Conservation (phyloP, 2,113 vertebrate genomes). For the Cavia aperea region DNA sequence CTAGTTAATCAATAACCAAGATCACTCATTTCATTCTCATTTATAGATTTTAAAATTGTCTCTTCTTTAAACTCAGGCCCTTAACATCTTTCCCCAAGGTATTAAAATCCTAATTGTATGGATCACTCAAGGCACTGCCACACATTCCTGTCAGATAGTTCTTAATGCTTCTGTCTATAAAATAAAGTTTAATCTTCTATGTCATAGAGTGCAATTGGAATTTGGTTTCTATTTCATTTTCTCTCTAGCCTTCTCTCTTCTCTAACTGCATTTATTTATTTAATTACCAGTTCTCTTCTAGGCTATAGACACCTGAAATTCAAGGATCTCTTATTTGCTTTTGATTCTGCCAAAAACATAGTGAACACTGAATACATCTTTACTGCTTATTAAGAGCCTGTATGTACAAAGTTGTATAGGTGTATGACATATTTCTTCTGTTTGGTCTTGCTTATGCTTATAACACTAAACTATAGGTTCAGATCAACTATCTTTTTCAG, state of each 20-base stretch:
- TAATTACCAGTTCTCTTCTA: background rate
- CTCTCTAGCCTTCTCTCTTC: background rate
- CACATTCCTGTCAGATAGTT: background rate
- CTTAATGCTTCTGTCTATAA: background rate
- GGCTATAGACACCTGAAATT: background rate
- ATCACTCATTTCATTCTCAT: background rate
- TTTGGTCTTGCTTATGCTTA: background rate
- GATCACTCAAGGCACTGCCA: background rate
- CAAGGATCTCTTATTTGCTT: background rate
- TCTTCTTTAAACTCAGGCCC: background rate
- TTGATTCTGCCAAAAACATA: background rate
- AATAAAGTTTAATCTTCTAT: background rate
- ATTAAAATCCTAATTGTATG: background rate
- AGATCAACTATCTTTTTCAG: background rate
- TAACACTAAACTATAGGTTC: background rate
- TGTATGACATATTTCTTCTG: background rate
- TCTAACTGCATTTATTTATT: background rate
- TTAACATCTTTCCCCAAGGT: background rate
- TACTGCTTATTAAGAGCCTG: background rate
- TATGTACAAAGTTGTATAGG: background rate
- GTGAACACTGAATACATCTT: background rate
- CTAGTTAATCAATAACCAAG: background rate
- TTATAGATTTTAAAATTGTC: background rate
- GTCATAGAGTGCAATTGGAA: background rate
- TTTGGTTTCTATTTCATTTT: background rate